phyloP scores from a whole-genome alignment of 2,797 vertebrate species.

The Cephalopachus bancanus region DNA sequence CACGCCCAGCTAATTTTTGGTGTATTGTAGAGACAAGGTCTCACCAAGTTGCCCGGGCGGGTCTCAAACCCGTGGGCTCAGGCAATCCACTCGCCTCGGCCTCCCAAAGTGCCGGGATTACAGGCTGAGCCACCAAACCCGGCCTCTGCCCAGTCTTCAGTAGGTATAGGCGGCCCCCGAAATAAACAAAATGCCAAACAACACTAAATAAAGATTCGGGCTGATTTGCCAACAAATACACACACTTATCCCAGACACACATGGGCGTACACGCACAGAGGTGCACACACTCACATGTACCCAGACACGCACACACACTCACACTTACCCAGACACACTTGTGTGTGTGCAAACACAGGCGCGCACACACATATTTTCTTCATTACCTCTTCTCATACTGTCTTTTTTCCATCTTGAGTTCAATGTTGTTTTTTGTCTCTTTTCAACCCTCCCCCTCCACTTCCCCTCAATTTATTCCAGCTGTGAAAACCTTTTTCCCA shows the following conservation, averaged over 20 bases:
- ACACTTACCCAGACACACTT: neutral
- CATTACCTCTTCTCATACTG: constrained; percentile 89
- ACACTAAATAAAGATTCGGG: constrained; percentile 82
- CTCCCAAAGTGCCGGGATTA: no score
- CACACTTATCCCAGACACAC: neutral
- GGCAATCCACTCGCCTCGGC: no score
- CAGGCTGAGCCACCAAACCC: no score
- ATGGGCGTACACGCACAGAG: neutral
- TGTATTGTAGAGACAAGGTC: no score
- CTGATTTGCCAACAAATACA: neutral
- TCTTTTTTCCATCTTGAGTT: constrained; percentile 90
- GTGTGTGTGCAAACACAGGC: neutral
- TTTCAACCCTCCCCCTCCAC: constrained; percentile 85
- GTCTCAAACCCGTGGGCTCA: no score
- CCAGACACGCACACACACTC: neutral
- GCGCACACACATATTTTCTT: constrained; percentile 89
- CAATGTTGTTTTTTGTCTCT: constrained; percentile 92
- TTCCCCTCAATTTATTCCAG: constrained; percentile 92
- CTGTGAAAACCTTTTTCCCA: constrained; percentile 93
- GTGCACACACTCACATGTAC: neutral
- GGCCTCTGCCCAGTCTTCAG: constrained; percentile 81
- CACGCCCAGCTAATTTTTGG: no score
- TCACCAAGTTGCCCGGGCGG: no score
- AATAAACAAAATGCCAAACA: constrained; percentile 82
- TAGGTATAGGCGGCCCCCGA: constrained; percentile 85